These are phyloP conservation scores for Microhierax caerulescens DNA, from an alignment of 2,797 vertebrate species.

Conservation along the genomic window DNA sequence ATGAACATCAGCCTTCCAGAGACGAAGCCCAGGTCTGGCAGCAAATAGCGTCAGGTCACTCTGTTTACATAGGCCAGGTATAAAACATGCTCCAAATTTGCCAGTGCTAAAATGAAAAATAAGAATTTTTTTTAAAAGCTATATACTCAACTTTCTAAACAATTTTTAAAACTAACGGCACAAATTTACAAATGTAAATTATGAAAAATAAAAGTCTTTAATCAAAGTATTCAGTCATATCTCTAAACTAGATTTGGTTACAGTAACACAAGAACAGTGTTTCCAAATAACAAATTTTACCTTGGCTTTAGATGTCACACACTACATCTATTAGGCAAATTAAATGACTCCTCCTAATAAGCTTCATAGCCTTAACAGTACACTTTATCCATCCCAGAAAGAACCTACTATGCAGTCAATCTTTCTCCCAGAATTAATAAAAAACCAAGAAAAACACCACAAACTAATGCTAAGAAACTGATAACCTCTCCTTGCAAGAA, in stretches of 20 bases:
- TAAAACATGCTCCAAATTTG: conserved; percentile 92
- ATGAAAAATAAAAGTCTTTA: not conserved
- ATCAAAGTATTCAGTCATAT: not conserved
- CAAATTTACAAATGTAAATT: not conserved
- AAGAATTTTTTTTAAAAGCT: not conserved
- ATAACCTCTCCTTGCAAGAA: not conserved
- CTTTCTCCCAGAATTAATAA: not conserved
- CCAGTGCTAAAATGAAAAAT: conserved; percentile 80
- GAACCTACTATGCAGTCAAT: not conserved
- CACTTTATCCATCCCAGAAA: not conserved
- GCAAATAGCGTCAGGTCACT: conserved; percentile 90
- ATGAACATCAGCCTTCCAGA: conserved; percentile 89
- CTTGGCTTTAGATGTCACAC: not conserved
- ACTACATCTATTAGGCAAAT: not conserved
- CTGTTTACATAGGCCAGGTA: conserved; percentile 94
- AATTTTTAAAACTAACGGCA: not conserved
- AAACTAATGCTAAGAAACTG: not conserved
- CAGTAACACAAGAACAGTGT: not conserved
- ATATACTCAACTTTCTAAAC: not conserved
- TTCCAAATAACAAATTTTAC: not conserved
- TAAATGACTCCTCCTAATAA: not conserved
- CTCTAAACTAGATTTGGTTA: not conserved
- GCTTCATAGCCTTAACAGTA: not conserved
- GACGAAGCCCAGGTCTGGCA: conserved; percentile 88
- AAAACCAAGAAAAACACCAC: not conserved